These are phyloP conservation scores for Microtus richardsoni DNA, from an alignment of 2,113 vertebrate species.

Conservation along the genomic window DNA sequence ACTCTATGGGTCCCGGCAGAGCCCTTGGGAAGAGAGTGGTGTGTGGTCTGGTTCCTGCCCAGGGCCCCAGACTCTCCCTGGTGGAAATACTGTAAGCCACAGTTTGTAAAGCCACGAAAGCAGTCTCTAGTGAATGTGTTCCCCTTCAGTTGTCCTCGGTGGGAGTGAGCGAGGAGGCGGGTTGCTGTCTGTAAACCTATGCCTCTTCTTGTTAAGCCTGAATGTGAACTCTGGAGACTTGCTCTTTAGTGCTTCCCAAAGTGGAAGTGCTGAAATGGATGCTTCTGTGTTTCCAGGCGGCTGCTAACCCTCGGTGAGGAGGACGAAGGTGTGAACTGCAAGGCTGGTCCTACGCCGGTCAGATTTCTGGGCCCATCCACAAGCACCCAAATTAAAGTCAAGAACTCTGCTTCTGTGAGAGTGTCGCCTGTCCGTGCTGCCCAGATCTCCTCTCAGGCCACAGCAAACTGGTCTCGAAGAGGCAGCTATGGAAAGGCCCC, in stretches of 20 bases:
- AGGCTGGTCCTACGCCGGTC: constrained; percentile 81
- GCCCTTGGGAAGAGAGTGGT: neutral
- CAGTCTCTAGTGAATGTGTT: neutral
- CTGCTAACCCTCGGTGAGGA: constrained; percentile 62
- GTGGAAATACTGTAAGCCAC: neutral
- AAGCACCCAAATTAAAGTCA: constrained; percentile 86
- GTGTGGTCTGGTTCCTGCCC: neutral
- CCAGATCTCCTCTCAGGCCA: constrained; percentile 7
- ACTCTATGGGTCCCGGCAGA: neutral
- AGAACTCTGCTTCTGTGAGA: constrained; percentile 83
- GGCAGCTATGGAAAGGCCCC: neutral
- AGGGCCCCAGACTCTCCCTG: neutral
- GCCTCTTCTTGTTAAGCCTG: too few species aligned
- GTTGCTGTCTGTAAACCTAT: neutral
- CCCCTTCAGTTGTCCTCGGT: neutral
- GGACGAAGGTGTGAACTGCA: constrained; percentile 62
- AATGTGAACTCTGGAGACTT: neutral
- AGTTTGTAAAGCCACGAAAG: neutral
- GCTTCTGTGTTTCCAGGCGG: constrained; percentile 79
- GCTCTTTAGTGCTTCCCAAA: neutral
- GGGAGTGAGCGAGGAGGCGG: neutral
- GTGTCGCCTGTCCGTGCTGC: neutral
- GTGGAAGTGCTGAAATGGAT: neutral
- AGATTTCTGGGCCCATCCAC: constrained; percentile 86
- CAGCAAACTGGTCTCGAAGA: neutral